A percentile compares a stretch with the other conserved stretches of the same genome.
Conservation (phyloP, 2,113 vertebrate species). For the Mormoops blainvillei region DNA sequence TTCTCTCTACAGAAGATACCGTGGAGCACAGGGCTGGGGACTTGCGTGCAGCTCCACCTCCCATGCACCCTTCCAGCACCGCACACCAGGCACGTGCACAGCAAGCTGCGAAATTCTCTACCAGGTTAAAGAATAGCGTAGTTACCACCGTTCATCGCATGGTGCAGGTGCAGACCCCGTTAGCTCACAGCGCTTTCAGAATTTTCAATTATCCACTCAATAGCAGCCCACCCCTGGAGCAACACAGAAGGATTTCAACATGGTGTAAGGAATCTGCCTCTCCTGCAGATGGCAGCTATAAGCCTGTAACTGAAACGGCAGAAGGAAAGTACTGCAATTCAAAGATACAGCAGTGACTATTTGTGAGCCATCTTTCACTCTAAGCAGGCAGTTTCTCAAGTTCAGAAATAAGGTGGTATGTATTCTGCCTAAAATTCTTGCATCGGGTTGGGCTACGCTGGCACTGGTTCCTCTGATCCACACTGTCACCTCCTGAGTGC, state of each 20-base stretch:
- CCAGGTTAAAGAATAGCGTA: slow-evolving; percentile 62
- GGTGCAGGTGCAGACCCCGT: slow-evolving; percentile 82
- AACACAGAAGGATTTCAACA: slow-evolving; percentile 80
- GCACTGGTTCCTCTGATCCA: no score
- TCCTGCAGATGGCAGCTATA: slow-evolving; percentile 23
- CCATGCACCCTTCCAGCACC: not conserved
- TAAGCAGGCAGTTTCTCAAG: not conserved
- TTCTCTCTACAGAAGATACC: accelerated
- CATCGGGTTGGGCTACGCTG: accelerated
- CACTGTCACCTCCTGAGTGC: not conserved
- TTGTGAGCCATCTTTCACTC: not conserved
- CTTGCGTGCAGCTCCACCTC: accelerated
- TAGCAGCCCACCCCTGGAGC: slow-evolving; percentile 97
- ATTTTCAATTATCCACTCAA: slow-evolving; percentile 99
- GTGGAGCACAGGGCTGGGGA: not conserved
- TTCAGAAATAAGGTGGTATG: not conserved
- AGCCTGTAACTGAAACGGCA: not conserved
- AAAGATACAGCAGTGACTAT: not conserved
- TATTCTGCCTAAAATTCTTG: not conserved
- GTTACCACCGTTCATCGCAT: slow-evolving; percentile 84
- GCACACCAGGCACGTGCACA: slow-evolving; percentile 59
- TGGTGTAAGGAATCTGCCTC: slow-evolving; percentile 20
- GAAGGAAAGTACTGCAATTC: not conserved
- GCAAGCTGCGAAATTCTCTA: slow-evolving; percentile 66
- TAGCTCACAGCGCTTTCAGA: slow-evolving; percentile 88